phyloP scores from a whole-genome alignment of 92 coral and sea anemone species.

The Parazoanthus swiftii region DNA sequence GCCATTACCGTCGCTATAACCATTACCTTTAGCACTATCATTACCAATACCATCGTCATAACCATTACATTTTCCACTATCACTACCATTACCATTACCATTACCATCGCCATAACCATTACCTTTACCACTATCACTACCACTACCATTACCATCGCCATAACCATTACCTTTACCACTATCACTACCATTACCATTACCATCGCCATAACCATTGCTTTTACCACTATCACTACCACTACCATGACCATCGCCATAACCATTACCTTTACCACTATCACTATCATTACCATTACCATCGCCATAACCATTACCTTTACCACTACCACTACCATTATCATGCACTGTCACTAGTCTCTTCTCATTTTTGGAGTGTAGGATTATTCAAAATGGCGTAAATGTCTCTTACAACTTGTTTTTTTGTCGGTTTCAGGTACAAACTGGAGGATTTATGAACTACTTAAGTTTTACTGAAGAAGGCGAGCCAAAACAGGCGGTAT shows the following conservation, averaged over 20 bases:
- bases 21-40: background rate
- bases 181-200: too few species aligned
- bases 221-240: too few species aligned
- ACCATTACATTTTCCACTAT: background rate
- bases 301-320: background rate
- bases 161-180: background rate
- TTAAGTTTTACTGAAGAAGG: conserved; percentile 54
- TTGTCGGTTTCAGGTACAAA: conserved; percentile 44
- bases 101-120: background rate
- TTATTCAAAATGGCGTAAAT: background rate
- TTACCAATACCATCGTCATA: background rate
- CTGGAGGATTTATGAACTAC: conserved; percentile 60
- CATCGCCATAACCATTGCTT: too few species aligned
- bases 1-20: background rate
- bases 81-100: background rate
- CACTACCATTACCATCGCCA: background rate
- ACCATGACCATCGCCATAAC: background rate
- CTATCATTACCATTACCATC: background rate
- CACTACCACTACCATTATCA: background rate
- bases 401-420: background rate
- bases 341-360: background rate
- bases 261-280: background rate
- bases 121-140: too few species aligned
- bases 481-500: conserved; percentile 37
- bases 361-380: background rate